Percentiles rank a stretch among this genome's conserved stretches.
These are phyloP conservation scores for Lasioglossum pauxillum DNA, from an alignment of 2,888 invertebrate species.

Conservation along the genomic window DNA sequence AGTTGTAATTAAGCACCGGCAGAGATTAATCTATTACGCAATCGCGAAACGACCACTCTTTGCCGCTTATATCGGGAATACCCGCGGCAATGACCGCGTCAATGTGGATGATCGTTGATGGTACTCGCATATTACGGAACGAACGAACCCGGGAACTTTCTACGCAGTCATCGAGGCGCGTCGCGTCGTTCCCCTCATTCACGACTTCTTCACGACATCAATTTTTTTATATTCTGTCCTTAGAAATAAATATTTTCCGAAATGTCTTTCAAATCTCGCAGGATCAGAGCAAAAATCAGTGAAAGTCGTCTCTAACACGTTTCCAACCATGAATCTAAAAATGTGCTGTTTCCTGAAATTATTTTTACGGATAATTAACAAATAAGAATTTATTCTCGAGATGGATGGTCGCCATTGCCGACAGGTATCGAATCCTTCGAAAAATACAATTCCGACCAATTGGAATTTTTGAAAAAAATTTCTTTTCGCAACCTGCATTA, in stretches of 20 bases:
- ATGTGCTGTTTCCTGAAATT: too few relatives aligned
- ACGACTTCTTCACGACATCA: slow-evolving; percentile 26
- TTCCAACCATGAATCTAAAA: background rate
- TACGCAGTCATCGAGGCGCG: slow-evolving; percentile 56
- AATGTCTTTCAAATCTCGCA: too few relatives aligned
- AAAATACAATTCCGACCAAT: too few relatives aligned
- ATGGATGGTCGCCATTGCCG: too few relatives aligned
- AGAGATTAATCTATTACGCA: slow-evolving; percentile 44
- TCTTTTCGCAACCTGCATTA: too few relatives aligned
- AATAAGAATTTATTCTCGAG: too few relatives aligned
- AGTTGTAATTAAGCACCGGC: slow-evolving; percentile 29
- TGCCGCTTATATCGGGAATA: slow-evolving; percentile 27
- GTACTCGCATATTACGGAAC: slow-evolving; percentile 54
- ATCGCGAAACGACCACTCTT: slow-evolving; percentile 27
- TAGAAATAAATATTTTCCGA: slow-evolving; percentile 2
- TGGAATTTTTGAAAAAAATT: too few relatives aligned
- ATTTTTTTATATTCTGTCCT: background rate
- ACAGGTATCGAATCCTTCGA: too few relatives aligned
- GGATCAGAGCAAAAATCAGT: too few relatives aligned
- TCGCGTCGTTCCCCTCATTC: slow-evolving; percentile 49
- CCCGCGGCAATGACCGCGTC: slow-evolving; percentile 60
- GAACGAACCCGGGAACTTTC: slow-evolving; percentile 51
- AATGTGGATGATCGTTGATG: slow-evolving; percentile 50
- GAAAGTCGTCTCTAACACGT: background rate
- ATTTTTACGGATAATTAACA: too few relatives aligned